Conservation (phyloP, 2,113 vertebrate species). For the Labrus mixtus region DNA sequence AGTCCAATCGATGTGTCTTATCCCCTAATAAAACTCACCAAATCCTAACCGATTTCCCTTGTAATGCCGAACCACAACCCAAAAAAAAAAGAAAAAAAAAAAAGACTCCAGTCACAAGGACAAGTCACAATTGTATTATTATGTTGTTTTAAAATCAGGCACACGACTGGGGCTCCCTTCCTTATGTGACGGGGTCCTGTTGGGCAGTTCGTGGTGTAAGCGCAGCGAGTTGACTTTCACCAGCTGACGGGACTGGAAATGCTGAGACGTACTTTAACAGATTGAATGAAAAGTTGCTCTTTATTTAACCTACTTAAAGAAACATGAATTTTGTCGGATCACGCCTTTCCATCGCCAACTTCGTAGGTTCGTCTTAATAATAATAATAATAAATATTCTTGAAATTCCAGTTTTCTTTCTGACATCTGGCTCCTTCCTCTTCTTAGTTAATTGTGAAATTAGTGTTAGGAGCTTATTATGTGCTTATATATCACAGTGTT, state of each 20-base stretch:
- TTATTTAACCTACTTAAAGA: too few species aligned
- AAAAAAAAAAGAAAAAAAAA: too few species aligned
- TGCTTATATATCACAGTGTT: too few species aligned
- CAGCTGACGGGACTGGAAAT: background rate
- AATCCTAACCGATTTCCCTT: background rate
- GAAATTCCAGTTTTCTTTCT: background rate
- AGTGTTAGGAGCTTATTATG: background rate
- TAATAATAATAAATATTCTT: too few species aligned
- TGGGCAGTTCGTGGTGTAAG: too few species aligned
- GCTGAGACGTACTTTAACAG: background rate
- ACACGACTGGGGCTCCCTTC: background rate
- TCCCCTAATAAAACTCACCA: background rate
- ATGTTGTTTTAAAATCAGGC: slow-evolving; percentile 56
- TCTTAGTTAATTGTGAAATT: background rate
- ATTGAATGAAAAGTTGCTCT: rapidly evolving
- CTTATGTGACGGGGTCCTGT: slow-evolving; percentile 4
- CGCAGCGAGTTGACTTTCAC: slow-evolving; percentile 61
- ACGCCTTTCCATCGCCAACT: slow-evolving; percentile 30
- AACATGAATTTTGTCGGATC: slow-evolving; percentile 73
- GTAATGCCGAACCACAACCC: too few species aligned
- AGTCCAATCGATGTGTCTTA: background rate
- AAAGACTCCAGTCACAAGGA: too few species aligned
- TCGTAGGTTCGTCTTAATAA: slow-evolving; percentile 78
- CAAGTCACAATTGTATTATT: too few species aligned
- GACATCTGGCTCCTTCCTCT: rapidly evolving